These are phyloP conservation scores for Steatocranus sp. DNA, from an alignment of 2,797 vertebrate species.

Conservation along the genomic window DNA sequence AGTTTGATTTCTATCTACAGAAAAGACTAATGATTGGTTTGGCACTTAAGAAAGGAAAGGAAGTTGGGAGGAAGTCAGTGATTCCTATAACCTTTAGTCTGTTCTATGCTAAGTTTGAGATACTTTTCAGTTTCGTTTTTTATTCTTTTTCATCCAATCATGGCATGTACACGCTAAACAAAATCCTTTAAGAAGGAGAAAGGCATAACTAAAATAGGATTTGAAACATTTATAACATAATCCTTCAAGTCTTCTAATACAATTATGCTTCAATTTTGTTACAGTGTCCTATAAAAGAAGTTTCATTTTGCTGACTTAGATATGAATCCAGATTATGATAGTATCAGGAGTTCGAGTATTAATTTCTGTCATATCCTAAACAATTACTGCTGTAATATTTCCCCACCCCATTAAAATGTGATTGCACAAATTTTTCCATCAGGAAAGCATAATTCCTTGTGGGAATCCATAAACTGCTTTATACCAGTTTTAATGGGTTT, in stretches of 20 bases:
- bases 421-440: not conserved
- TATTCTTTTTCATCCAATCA: slow-evolving; percentile 24
- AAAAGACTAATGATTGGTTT: not conserved
- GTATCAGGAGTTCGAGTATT: not conserved
- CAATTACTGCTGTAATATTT: not conserved
- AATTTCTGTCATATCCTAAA: not conserved
- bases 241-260: not conserved
- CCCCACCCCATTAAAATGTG: not conserved
- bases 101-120: not conserved
- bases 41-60: not conserved
- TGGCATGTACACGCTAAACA: not conserved
- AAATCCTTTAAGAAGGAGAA: not conserved
- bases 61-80: not conserved
- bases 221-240: not conserved
- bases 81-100: slow-evolving; percentile 31
- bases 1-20: not conserved
- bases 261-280: not conserved
- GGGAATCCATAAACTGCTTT: not conserved
- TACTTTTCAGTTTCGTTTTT: slow-evolving; percentile 8
- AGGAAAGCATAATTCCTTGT: not conserved
- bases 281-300: not conserved
- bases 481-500: not conserved
- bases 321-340: not conserved
- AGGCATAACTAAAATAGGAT: not conserved
- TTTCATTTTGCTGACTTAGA: not conserved